Evolutionary conservation across 2,113 vertebrate species (phyloP).

Genomic region (Phainopepla nitens): DNA sequence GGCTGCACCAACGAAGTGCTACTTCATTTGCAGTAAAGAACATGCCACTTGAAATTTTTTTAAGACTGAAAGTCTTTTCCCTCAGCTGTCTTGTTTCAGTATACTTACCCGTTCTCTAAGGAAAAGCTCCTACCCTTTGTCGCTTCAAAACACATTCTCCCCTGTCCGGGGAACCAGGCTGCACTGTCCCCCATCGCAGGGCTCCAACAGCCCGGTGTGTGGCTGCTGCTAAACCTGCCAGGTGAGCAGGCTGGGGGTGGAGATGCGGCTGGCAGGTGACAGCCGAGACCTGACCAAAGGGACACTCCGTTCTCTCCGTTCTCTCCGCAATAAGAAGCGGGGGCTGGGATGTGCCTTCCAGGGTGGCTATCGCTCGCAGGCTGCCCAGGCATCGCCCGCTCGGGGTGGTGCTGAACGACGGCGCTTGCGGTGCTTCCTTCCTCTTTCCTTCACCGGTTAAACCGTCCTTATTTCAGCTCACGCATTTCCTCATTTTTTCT

Average conservation of each 20-base stretch:
- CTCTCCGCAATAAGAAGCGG: neutral
- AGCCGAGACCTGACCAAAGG: neutral
- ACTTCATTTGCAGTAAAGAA: neutral
- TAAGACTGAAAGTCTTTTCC: neutral
- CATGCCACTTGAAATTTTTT: rapidly evolving
- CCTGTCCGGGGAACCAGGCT: rapidly evolving
- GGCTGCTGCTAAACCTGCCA: neutral
- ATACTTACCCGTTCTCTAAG: neutral
- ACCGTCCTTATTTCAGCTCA: neutral
- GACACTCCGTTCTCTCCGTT: neutral
- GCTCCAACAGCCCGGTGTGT: neutral
- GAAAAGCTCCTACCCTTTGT: neutral
- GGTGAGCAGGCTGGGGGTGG: neutral
- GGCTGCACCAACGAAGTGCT: neutral
- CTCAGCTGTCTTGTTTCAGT: neutral
- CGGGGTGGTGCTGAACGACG: neutral
- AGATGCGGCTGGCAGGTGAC: neutral
- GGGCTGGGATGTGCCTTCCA: neutral
- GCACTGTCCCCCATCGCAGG: too few relatives aligned
- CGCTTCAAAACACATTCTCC: neutral
- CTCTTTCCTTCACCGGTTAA: neutral
- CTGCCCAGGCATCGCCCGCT: neutral
- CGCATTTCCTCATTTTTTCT: neutral
- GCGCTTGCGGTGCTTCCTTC: rapidly evolving
- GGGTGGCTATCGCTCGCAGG: too few relatives aligned